Conservation (phyloP, 2,888 invertebrate species). For the Stenodera caucasica region DNA sequence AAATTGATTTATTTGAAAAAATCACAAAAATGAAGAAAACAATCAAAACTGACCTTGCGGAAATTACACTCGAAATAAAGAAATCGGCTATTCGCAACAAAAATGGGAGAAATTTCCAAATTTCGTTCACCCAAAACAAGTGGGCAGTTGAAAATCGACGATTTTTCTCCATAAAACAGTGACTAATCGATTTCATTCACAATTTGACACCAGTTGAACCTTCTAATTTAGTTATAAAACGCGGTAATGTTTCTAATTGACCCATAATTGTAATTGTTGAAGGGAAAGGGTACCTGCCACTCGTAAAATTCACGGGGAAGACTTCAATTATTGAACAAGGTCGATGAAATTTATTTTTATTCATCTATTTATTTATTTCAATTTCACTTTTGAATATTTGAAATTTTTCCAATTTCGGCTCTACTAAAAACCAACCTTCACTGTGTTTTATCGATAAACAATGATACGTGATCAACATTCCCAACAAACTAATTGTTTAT, state of each 20-base stretch:
- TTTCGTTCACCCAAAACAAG: too few species aligned
- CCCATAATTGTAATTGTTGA: not conserved
- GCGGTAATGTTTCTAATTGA: not conserved
- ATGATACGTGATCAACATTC: not conserved
- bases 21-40: not conserved
- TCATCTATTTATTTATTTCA: not conserved
- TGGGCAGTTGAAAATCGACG: too few species aligned
- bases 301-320: too few species aligned
- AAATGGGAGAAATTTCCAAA: too few species aligned
- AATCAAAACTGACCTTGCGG: not conserved
- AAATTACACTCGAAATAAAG: too few species aligned
- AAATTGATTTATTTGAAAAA: not conserved
- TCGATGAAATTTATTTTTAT: too few species aligned
- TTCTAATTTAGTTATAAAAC: not conserved
- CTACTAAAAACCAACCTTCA: not conserved
- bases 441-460: not conserved
- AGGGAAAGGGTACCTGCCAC: not conserved
- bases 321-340: not conserved
- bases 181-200: not conserved
- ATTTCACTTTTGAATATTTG: not conserved
- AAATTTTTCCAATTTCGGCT: not conserved
- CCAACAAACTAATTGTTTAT: not conserved
- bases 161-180: not conserved
- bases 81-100: too few species aligned
- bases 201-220: constrained; percentile 1